Conservation (phyloP, 2,888 invertebrate genomes). For the Hirudinaria manillensis region DNA sequence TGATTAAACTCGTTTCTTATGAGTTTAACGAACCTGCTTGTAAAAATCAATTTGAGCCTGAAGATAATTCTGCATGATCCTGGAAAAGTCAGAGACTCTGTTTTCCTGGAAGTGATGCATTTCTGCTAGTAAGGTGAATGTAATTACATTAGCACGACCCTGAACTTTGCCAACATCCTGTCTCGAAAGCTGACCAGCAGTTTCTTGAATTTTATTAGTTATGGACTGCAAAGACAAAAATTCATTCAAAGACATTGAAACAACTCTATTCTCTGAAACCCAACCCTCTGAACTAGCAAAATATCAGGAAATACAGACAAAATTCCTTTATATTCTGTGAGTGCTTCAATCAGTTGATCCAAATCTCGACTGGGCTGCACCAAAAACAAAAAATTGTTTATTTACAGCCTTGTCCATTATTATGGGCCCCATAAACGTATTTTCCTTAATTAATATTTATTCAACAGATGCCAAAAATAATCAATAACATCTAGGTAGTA, state of each 20-base stretch:
- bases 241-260: background rate
- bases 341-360: slow-evolving; percentile 81
- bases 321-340: slow-evolving; percentile 89
- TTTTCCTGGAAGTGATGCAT: slow-evolving; percentile 80
- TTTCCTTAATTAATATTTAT: too few species aligned
- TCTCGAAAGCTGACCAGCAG: slow-evolving; percentile 76
- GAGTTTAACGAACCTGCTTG: slow-evolving; percentile 60
- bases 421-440: too few species aligned
- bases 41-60: slow-evolving; percentile 85
- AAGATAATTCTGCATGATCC: slow-evolving; percentile 77
- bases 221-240: slow-evolving; percentile 37
- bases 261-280: background rate
- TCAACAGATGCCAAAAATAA: too few species aligned
- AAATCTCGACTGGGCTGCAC: slow-evolving; percentile 51
- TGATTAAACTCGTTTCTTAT: too few species aligned
- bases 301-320: slow-evolving; percentile 78
- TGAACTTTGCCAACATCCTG: slow-evolving; percentile 73
- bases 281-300: slow-evolving; percentile 34
- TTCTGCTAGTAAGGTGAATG: slow-evolving; percentile 87
- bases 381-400: background rate
- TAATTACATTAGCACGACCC: slow-evolving; percentile 80
- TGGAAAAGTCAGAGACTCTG: slow-evolving; percentile 77
- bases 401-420: too few species aligned
- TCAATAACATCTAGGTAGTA: too few species aligned
- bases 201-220: slow-evolving; percentile 44